phyloP scores from a whole-genome alignment of 1,140 invertebrate species.

The Arion vulgaris region DNA sequence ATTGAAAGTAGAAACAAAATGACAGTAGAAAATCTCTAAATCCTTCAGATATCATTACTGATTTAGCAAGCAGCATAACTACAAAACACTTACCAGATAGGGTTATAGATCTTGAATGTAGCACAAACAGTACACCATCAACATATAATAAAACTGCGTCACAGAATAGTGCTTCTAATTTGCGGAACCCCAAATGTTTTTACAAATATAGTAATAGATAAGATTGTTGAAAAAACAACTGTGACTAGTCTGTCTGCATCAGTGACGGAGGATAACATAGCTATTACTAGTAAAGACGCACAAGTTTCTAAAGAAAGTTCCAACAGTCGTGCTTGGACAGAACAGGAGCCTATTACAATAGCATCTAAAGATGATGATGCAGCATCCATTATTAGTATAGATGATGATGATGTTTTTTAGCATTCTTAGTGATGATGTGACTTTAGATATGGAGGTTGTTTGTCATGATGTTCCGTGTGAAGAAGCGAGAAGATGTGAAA shows the following conservation, averaged over 20 bases:
- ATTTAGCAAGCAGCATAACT: not conserved
- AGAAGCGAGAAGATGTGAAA: not conserved
- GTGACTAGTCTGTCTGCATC: not conserved
- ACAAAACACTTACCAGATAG: not conserved
- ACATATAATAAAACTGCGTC: not conserved
- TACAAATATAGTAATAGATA: not conserved
- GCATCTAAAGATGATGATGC: not conserved
- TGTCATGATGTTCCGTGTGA: constrained; percentile 10
- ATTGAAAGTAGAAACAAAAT: not conserved
- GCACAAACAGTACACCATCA: too few species aligned
- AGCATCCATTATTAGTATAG: not conserved
- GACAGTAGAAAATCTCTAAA: not conserved
- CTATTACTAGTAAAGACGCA: not conserved
- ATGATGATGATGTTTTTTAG: constrained; percentile 47
- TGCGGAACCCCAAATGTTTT: not conserved
- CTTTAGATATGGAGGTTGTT: constrained; percentile 48
- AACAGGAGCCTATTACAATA: not conserved
- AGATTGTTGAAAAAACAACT: not conserved
- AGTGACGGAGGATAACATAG: not conserved
- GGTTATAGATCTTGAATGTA: too few species aligned
- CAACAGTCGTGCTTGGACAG: not conserved
- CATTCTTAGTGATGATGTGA: constrained; percentile 39
- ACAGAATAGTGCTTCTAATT: not conserved
- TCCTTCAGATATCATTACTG: not conserved
- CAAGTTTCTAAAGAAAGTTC: not conserved